Conservation (phyloP, 2,797 vertebrate genomes). For the Australoheros facetus region DNA sequence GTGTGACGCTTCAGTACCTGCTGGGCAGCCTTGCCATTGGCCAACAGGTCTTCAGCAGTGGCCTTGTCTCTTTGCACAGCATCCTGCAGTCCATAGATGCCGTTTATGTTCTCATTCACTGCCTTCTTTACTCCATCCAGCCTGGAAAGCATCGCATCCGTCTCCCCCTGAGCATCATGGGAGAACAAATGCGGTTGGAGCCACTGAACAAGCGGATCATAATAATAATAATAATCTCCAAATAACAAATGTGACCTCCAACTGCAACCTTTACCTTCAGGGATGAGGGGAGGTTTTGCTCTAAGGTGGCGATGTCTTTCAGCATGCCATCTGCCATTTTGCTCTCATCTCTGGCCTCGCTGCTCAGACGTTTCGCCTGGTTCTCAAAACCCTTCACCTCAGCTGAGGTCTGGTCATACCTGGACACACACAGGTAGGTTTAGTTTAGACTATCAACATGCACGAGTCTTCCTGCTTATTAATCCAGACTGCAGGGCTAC, state of each 20-base stretch:
- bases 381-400: conserved; percentile 69
- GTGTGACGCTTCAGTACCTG: conserved; percentile 59
- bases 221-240: not conserved
- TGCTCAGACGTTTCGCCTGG: conserved; percentile 54
- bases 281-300: conserved; percentile 53
- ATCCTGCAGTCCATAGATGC: conserved; percentile 41
- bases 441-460: not conserved
- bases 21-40: conserved; percentile 49
- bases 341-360: conserved; percentile 68
- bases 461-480: not conserved
- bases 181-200: not conserved
- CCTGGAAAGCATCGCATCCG: conserved; percentile 44
- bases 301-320: conserved; percentile 65
- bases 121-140: conserved; percentile 48
- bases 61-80: conserved; percentile 28
- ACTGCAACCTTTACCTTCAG: conserved; percentile 63
- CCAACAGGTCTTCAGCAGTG: conserved; percentile 47
- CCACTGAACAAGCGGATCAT: fast-evolving
- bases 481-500: not conserved
- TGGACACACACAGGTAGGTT: conserved; percentile 34
- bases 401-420: conserved; percentile 65
- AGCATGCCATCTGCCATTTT: conserved; percentile 59
- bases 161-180: conserved; percentile 44
- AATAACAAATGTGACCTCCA: not conserved
- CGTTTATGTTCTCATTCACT: conserved; percentile 35